phyloP scores from a whole-genome alignment of 23 tunicate species.

The Ciona savignyi region DNA sequence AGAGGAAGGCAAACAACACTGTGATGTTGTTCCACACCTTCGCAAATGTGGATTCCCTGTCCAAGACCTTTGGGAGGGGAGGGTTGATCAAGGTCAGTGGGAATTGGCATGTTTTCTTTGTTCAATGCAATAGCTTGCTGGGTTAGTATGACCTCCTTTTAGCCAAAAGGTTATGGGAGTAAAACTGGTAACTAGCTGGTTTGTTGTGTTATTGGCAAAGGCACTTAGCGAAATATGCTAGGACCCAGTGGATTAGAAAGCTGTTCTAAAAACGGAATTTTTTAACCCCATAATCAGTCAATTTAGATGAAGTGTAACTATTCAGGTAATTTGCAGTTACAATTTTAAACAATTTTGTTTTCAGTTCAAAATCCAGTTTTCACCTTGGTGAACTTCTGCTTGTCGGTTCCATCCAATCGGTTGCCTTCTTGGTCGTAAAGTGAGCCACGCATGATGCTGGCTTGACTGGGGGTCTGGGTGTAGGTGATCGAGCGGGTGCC shows the following conservation, averaged over 20 bases:
- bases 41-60: slow-evolving; percentile 37
- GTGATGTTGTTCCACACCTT: slow-evolving; percentile 38
- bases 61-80: slow-evolving; percentile 16
- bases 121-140: too few relatives aligned
- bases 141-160: too few relatives aligned
- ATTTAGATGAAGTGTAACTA: not conserved
- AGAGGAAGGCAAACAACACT: slow-evolving; percentile 37
- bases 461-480: slow-evolving; percentile 15
- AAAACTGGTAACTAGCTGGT: too few relatives aligned
- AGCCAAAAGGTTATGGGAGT: too few relatives aligned
- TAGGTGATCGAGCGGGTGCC: slow-evolving; percentile 32
- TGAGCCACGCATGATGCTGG: slow-evolving; percentile 7
- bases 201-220: too few relatives aligned
- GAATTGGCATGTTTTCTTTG: not conserved
- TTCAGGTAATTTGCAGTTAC: not conserved
- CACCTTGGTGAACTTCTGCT: slow-evolving; percentile 34
- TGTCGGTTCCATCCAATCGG: slow-evolving; percentile 28
- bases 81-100: not conserved
- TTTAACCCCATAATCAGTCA: too few relatives aligned
- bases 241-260: too few relatives aligned
- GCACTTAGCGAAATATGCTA: too few relatives aligned
- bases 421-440: slow-evolving; percentile 11
- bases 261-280: too few relatives aligned
- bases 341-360: not conserved
- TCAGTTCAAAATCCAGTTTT: not conserved